These are phyloP conservation scores for Acromyrmex charruanus DNA, from an alignment of 1,140 invertebrate genomes.

Conservation along the genomic window DNA sequence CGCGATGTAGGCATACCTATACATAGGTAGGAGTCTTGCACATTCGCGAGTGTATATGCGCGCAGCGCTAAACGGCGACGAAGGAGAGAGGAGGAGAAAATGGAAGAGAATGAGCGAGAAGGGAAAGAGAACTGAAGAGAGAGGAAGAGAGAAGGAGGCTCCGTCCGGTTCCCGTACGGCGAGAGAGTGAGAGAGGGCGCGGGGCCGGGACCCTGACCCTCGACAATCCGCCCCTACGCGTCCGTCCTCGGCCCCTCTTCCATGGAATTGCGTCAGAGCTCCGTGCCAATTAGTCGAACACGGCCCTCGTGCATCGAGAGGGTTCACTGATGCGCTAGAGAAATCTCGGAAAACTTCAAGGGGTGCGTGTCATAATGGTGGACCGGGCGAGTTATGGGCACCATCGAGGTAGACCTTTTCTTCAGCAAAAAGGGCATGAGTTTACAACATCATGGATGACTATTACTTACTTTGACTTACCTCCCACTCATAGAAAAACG, in stretches of 20 bases:
- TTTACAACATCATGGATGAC: neutral
- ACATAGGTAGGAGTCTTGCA: conserved; percentile 45
- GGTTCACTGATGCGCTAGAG: conserved; percentile 1
- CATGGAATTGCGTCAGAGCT: conserved; percentile 75
- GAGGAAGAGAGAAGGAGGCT: conserved; percentile 49
- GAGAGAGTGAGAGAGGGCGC: conserved; percentile 65
- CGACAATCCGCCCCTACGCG: conserved; percentile 78
- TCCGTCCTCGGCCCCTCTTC: conserved; percentile 46
- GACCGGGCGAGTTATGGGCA: too few relatives aligned
- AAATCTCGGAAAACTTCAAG: conserved; percentile 51
- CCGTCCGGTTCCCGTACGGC: conserved; percentile 54
- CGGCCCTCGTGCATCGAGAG: conserved; percentile 23
- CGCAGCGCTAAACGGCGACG: conserved; percentile 66
- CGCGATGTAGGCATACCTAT: conserved; percentile 17
- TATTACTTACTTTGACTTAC: neutral
- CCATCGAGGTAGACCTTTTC: neutral
- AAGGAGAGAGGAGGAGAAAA: conserved; percentile 57
- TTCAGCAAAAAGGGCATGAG: neutral
- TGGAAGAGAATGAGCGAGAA: conserved; percentile 46
- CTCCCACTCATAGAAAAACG: too few relatives aligned
- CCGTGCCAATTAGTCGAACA: conserved; percentile 75
- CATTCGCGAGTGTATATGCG: conserved; percentile 55
- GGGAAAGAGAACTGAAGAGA: neutral
- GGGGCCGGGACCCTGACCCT: conserved; percentile 81
- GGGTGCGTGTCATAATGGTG: conserved; percentile 4